These are phyloP conservation scores for Trissolcus japonicus DNA, from an alignment of 2,888 invertebrate species.

Conservation along the genomic window DNA sequence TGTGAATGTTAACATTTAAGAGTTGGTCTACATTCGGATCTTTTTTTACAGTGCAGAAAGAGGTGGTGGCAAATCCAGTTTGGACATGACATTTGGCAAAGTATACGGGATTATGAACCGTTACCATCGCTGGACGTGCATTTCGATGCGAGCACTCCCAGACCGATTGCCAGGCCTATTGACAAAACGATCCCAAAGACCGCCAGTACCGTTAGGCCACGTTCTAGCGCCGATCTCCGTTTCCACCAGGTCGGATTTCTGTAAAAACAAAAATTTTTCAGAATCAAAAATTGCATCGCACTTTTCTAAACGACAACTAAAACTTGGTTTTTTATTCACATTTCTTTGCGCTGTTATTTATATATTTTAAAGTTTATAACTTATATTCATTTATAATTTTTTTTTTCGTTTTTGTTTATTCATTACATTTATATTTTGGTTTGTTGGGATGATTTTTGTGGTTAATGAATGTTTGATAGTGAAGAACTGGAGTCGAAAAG, in stretches of 20 bases:
- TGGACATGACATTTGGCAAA: slow-evolving; percentile 6
- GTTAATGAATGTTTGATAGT: too few relatives aligned
- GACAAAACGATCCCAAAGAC: slow-evolving; percentile 81
- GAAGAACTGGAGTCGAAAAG: not conserved
- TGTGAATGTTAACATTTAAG: not conserved
- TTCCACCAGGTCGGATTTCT: slow-evolving; percentile 91
- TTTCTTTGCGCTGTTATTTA: too few relatives aligned
- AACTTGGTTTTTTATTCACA: too few relatives aligned
- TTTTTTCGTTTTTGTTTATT: too few relatives aligned
- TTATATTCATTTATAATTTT: too few relatives aligned
- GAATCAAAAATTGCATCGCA: not conserved
- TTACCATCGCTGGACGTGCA: slow-evolving; percentile 61
- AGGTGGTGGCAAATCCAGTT: slow-evolving; percentile 15
- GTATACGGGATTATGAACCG: slow-evolving; percentile 61
- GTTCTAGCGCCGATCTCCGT: slow-evolving; percentile 84
- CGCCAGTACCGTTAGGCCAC: slow-evolving; percentile 81
- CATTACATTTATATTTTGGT: too few relatives aligned
- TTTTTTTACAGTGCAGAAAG: slow-evolving; percentile 11
- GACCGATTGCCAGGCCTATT: slow-evolving; percentile 80
- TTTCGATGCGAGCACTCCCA: slow-evolving; percentile 70
- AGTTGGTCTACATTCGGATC: not conserved
- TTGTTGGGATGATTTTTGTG: too few relatives aligned
- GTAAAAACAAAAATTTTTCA: slow-evolving; percentile 66
- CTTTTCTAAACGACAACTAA: too few relatives aligned
- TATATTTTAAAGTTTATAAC: too few relatives aligned